Evolutionary conservation across 2,888 invertebrate species (phyloP), one percentile per base, ranked within the genome.

Genomic region (Sericinus montela): DNA sequence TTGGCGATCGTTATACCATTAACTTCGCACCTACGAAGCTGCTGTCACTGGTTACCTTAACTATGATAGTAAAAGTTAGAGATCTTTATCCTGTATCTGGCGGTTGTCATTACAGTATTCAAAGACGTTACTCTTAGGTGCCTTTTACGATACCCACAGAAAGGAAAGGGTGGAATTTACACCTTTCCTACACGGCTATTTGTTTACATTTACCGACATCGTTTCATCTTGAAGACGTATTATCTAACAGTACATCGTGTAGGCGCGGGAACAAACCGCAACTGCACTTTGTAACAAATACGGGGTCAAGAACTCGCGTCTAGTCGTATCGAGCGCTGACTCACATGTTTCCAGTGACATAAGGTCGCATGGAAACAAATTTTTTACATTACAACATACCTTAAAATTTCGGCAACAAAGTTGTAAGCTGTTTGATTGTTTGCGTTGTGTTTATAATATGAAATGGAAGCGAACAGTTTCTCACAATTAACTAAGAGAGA

Each of bases 241-340:
- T 11, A 11, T 15, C 3, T 15, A 25, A 35, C 23, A 35, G 11
- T 45, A 15, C 7, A 14, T 1, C 3, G 30, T 46, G 28, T n/a
- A 13, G 11, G 38, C 23, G 46, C 35, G 35, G 34, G 46, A 39
- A 40, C 34, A 15, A 46, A 43, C 34, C 25, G 10, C 34, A 15
- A 34, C 15, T 46, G 46, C 46, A 46, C 34, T 46, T 34, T 28
- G 42, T 43, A 35, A 35, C 25, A 28, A 36, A 42, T 42, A 30
- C 7, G 42, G 48, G 48, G 41, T 48, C 48, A 42, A 48, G 42
- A 42, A 43, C 48, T 43, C 11, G 25, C 38, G 48, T 48, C 48
- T 48, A 43, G 48, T 32, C 48, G 42, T 43, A 48, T 48, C 42
- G 48, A 48, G 42, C 48, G 30, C 37, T 32, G 42, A 48, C 32